Base-by-base conservation (phyloP, 2,888 invertebrate species). In the Cryptocheilus praepositus region DNA sequence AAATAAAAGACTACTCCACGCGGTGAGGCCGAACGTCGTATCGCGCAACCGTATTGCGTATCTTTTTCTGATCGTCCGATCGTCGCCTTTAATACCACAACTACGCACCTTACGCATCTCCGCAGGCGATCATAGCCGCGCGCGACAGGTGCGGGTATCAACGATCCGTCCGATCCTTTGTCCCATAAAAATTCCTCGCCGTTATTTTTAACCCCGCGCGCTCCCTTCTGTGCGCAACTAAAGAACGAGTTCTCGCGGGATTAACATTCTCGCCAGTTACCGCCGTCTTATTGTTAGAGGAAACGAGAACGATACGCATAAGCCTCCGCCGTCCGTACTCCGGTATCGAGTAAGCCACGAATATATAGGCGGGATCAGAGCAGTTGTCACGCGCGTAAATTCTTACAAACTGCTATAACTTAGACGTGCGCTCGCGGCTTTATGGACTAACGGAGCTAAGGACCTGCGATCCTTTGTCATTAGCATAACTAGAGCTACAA, bases 91-190 rank as follows among this genome's bases (percentile, higher is more conserved):
- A 36, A 36, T 11, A 36, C 36, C 3, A 36, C 36, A 36, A 11
- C 19, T 22, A 55, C 46, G 19, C 36, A 25, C 60, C 52, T 55
- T 51, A 36, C 43, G 22, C 21, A 51, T 49, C 51, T 36, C 49
- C 62, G 13, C 46, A 55, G 36, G 25, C 18, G 21, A 3, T 28
- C 19, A 18, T 44, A 15, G 19, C n/a, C 28, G 36, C 36, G 36
- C 36, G 44, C 49, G 61, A 66, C 73, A 61, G 59, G 61, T 66
- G 63, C 16, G 64, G 64, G 46, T 56, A 25, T 59, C 63, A 46
- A 68, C 57, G 55, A 45, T 49, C n/a, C 49, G 54, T 28, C 44
- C 54, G 19, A 11, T 61, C 52, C 45, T 44, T 61, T 52, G 53
- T 44, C 21, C 21, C 57, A 45, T 45, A 7, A 21, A 21, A 16